These are phyloP conservation scores for Luscinia megarhynchos DNA, from an alignment of 2,797 vertebrate genomes.

Conservation along the genomic window DNA sequence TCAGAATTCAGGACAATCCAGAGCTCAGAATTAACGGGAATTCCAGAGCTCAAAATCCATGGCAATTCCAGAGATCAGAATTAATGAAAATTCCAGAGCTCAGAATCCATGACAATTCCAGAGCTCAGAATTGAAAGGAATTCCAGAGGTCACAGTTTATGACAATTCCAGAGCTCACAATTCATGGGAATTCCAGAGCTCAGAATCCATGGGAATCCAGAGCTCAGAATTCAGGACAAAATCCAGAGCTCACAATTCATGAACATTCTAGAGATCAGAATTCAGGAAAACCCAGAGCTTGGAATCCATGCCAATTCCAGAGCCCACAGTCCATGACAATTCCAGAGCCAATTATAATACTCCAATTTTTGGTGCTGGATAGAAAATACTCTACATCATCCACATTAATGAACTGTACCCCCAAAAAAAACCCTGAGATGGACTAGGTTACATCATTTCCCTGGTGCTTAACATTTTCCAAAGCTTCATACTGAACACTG, in stretches of 20 bases:
- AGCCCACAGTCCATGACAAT: not conserved
- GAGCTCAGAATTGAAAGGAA: no score
- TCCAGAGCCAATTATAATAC: no score
- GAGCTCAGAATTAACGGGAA: not conserved
- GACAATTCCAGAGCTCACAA: no score
- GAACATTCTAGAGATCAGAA: accelerated
- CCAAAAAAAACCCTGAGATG: not conserved
- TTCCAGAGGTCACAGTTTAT: no score
- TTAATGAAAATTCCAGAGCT: no score
- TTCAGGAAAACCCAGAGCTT: no score
- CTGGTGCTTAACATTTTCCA: not conserved
- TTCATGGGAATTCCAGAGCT: accelerated
- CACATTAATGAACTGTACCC: not conserved
- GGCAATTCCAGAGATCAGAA: not conserved
- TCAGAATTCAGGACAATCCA: accelerated
- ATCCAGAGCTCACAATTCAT: accelerated
- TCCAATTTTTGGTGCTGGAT: not conserved
- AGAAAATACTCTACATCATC: not conserved
- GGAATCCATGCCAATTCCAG: accelerated
- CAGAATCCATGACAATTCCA: accelerated
- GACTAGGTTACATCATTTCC: not conserved
- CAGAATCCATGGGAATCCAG: not conserved
- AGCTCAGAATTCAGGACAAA: no score
- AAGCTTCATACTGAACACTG: not conserved
- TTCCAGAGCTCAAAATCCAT: no score